Conservation (phyloP, 2,797 vertebrate species). For the Dallia pectoralis region DNA sequence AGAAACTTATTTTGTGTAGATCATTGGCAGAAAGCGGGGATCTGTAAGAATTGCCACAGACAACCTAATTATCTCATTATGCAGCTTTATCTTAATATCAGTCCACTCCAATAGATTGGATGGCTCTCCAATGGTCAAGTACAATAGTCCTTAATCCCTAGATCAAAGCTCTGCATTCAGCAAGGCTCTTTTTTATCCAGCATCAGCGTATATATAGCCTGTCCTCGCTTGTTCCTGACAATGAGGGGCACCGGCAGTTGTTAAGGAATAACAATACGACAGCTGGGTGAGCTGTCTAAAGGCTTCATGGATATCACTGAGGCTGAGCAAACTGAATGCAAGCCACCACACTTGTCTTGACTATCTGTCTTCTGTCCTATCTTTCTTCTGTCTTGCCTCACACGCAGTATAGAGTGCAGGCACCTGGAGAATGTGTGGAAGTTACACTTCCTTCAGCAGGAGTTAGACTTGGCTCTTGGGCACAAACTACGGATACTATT, state of each 20-base stretch:
- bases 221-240: neutral
- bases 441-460: no score
- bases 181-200: neutral
- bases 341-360: neutral
- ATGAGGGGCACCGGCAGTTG: neutral
- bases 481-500: no score
- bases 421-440: no score
- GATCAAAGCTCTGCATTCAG: neutral
- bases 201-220: neutral
- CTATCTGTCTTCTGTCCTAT: no score
- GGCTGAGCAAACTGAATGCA: neutral
- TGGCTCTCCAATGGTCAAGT: neutral
- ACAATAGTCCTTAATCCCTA: neutral
- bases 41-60: neutral
- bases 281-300: no score
- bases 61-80: neutral
- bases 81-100: neutral
- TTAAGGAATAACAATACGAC: no score
- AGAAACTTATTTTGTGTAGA: neutral
- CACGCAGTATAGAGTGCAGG: neutral
- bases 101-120: neutral
- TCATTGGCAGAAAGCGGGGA: neutral
- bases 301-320: no score
- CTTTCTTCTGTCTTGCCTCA: slow-evolving; percentile 15
- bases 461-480: no score